A percentile compares a stretch with the other conserved stretches of the same genome.
Conservation (phyloP, 2,888 invertebrate genomes). For the Rhodophaea formosa region DNA sequence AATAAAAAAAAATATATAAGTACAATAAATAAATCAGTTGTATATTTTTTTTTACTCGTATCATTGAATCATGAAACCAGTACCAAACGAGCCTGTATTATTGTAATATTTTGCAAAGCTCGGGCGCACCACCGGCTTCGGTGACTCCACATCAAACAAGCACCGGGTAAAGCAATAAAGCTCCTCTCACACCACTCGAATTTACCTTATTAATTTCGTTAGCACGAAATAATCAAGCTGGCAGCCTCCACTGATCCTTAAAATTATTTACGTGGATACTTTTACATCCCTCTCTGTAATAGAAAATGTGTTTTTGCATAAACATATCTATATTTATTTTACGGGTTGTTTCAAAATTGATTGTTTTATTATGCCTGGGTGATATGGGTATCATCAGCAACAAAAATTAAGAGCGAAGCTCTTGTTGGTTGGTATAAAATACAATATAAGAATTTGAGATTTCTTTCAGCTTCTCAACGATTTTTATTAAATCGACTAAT, state of each 20-base stretch:
- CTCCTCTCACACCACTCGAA: conserved; percentile 51
- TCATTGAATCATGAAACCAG: background rate
- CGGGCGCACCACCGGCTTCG: conserved; percentile 37
- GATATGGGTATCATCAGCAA: background rate
- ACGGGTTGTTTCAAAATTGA: background rate
- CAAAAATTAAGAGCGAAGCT: background rate
- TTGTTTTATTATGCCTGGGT: background rate
- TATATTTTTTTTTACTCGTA: too few species aligned
- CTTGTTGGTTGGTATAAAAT: too few species aligned
- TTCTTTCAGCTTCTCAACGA: too few species aligned
- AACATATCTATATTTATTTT: conserved; percentile 22
- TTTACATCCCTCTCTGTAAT: conserved; percentile 40
- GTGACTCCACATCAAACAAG: conserved; percentile 50
- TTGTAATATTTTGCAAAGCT: conserved; percentile 15
- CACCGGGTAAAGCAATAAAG: conserved; percentile 23
- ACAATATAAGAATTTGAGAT: too few species aligned
- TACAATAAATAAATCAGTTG: too few species aligned
- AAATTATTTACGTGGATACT: conserved; percentile 59
- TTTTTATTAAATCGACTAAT: too few species aligned
- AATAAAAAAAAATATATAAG: too few species aligned
- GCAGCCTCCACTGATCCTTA: conserved; percentile 60
- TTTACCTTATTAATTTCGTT: conserved; percentile 73
- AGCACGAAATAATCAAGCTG: conserved; percentile 64
- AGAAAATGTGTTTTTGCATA: conserved; percentile 32
- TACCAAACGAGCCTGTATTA: background rate